A percentile compares a stretch with the other conserved stretches of the same genome.
These are phyloP conservation scores for Boloria selene DNA, from an alignment of 2,888 invertebrate genomes.

Conservation along the genomic window DNA sequence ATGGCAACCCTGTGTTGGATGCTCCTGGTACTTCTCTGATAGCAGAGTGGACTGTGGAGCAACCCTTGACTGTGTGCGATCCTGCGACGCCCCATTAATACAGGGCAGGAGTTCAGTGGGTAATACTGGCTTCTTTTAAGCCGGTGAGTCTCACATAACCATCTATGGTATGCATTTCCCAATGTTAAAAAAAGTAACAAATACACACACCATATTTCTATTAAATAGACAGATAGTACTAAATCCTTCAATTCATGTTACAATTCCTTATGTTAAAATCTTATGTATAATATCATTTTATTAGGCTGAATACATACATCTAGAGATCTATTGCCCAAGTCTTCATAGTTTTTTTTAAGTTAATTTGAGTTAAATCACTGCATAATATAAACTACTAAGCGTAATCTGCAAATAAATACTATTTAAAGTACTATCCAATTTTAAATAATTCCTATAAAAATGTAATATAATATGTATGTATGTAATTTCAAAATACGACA, in stretches of 20 bases:
- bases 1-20: no score
- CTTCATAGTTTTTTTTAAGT: not conserved
- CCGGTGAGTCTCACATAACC: no score
- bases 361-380: not conserved
- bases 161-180: no score
- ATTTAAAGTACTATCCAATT: not conserved
- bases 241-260: conserved; percentile 4
- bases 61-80: no score
- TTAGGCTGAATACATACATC: conserved; percentile 12
- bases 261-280: not conserved
- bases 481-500: conserved; percentile 9
- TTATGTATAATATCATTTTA: not conserved
- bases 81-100: no score
- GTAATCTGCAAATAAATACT: conserved; percentile 24
- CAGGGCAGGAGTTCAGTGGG: no score
- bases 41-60: no score
- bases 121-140: no score
- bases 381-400: conserved; percentile 16
- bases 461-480: not conserved
- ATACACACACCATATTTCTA: not conserved
- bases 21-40: no score
- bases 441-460: conserved; percentile 14
- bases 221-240: not conserved
- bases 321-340: conserved; percentile 4
- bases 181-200: not conserved